Percentiles rank a stretch among this genome's conserved stretches.
Evolutionary conservation across 2,797 vertebrate genomes (phyloP).

Genomic region (Threskiornis aethiopicus): DNA sequence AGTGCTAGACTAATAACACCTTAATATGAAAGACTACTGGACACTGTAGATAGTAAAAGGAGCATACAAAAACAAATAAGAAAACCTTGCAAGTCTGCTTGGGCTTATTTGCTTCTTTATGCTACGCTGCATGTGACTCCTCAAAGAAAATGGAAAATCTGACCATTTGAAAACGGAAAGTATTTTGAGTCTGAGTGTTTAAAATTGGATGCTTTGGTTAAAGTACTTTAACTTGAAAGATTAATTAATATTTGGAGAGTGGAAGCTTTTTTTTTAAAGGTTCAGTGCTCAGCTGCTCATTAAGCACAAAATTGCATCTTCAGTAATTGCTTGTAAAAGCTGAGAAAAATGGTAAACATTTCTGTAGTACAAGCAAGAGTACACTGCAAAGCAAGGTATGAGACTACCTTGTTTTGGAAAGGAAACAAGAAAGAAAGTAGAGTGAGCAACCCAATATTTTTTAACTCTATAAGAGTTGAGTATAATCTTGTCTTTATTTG

Average conservation of each 20-base stretch:
- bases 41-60: not conserved
- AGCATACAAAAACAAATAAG: not conserved
- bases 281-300: conserved; percentile 21
- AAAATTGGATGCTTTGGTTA: not conserved
- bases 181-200: not conserved
- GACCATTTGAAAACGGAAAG: not conserved
- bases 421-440: not conserved
- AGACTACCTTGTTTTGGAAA: not conserved
- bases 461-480: accelerated
- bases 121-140: not conserved
- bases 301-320: conserved; percentile 45
- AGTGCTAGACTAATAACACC: too few species aligned
- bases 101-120: not conserved
- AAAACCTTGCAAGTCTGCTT: not conserved
- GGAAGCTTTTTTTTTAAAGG: not conserved
- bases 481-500: not conserved
- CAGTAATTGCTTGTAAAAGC: conserved; percentile 42
- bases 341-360: conserved; percentile 1
- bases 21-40: not conserved
- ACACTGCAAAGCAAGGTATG: not conserved
- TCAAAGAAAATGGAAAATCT: not conserved
- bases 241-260: conserved; percentile 38
- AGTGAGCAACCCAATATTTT: not conserved
- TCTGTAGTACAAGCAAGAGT: not conserved
- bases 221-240: conserved; percentile 15